A percentile compares a stretch with the other conserved stretches of the same genome.
Evolutionary conservation across 2,113 vertebrate species (phyloP).

Genomic region (Chaetorhynchus papuensis): DNA sequence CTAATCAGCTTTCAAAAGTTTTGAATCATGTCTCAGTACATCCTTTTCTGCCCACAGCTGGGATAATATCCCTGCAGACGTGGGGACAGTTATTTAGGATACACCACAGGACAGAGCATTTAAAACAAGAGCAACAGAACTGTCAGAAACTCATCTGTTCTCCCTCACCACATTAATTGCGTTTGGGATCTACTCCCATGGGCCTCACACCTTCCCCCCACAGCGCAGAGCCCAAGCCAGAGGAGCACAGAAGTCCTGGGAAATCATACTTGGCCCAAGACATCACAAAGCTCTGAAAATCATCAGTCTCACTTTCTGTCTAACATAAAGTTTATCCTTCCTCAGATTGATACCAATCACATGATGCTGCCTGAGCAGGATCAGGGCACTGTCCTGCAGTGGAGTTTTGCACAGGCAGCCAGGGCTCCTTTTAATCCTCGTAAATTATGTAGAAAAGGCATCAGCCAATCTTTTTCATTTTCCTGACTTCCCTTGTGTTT

Average conservation of each 20-base stretch:
- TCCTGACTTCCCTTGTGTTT: not conserved
- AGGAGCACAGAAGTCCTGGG: not conserved
- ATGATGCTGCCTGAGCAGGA: not conserved
- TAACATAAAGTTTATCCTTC: not conserved
- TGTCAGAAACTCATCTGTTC: not conserved
- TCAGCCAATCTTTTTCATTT: not conserved
- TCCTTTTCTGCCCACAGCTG: not conserved
- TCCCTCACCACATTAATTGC: not conserved
- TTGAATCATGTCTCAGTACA: not conserved
- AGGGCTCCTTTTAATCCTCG: not conserved
- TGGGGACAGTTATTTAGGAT: not conserved
- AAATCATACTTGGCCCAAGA: not conserved
- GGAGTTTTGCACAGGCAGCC: not conserved
- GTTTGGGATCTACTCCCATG: not conserved
- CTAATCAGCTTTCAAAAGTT: not conserved
- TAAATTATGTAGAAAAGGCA: not conserved
- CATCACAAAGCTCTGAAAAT: not conserved
- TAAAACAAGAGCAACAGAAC: not conserved
- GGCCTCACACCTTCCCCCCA: not conserved
- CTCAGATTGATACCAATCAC: not conserved
- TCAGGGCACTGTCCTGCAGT: not conserved
- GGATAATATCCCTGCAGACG: not conserved
- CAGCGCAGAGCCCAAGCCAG: not conserved
- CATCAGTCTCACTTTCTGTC: not conserved
- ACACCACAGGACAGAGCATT: not conserved